Base-by-base conservation (phyloP, 1,140 invertebrate genomes). In the Drosophila parvula region DNA sequence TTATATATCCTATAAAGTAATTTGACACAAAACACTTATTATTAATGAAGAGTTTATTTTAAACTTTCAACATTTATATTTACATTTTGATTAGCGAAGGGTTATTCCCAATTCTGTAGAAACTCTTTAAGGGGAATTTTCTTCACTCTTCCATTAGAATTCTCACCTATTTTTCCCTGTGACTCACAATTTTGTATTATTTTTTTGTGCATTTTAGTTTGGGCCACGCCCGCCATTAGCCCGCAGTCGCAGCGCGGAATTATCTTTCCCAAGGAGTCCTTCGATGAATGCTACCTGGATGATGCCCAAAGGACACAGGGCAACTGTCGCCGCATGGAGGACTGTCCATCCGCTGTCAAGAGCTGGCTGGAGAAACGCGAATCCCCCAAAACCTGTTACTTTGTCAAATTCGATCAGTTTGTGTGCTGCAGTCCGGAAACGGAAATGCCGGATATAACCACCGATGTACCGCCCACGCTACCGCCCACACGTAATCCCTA, bases 321-420 rank as follows among this genome's bases (percentile, higher is more conserved):
- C 14, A 71, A 2, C n/a, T 91, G 90, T 14, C 84, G 74, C 9
- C 43, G 63, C 36, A 63, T 91, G 9, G 69, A 84, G 45, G 68
- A 91, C 6, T 91, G 90, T 28, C 74, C 81, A 7, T 40, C 38
- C 2, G 90, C 88, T 0, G 12, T 91, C 3, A 38, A 32, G 0
- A 77, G 60, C 11, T 91, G 90, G 90, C 27, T 75, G 7, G 50
- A 73, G 11, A 38, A 65, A 10, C 64, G 71, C 3, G 45, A 76
- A 14, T 36, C 63, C 0, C 90, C 90, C n/a, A 81, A 90, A 47
- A 91, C 90, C 18, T 91, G 90, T 36, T 91, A 83, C 59, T 91
- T 91, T 22, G 74, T 90, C 10, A 90, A 85, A 38, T 91, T 83
- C 32, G 90, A 91, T 55, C 86, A 91, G 8, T 86, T 78, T 43